A percentile compares a stretch with the other conserved stretches of the same genome.
Evolutionary conservation across 1,140 invertebrate genomes (phyloP).

Genomic region (Caenorhabditis briggsae): DNA sequence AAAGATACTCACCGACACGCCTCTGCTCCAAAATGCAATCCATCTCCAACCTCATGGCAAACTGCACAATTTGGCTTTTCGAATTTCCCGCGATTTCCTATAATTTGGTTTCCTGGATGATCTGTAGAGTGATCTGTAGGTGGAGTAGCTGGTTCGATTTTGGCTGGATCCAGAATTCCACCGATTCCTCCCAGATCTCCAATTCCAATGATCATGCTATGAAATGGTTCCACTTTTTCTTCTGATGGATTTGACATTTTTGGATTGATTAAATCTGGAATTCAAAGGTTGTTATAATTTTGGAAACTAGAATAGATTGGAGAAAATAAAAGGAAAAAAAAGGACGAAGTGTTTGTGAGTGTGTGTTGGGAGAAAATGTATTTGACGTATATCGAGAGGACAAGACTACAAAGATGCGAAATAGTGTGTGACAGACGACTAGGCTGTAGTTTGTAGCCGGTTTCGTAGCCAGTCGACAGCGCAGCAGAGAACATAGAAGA

Average conservation of each 20-base stretch:
- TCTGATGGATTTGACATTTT: not conserved
- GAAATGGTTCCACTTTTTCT: not conserved
- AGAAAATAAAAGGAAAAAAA: not conserved
- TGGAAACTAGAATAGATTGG: not conserved
- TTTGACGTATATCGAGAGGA: not conserved
- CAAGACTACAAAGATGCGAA: slow-evolving; percentile 12
- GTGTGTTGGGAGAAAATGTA: not conserved
- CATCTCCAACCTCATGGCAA: slow-evolving; percentile 47
- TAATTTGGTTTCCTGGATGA: not conserved
- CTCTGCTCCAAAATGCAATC: slow-evolving; percentile 37
- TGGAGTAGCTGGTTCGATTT: not conserved
- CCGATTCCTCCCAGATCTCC: slow-evolving; percentile 1
- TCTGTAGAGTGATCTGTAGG: not conserved
- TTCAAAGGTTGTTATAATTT: not conserved
- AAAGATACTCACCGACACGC: slow-evolving; percentile 15
- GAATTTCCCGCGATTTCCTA: not conserved
- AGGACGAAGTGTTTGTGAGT: not conserved
- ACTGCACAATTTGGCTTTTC: slow-evolving; percentile 34
- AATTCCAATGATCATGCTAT: not conserved
- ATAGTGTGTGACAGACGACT: slow-evolving; percentile 29
- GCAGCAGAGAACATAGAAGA: not conserved
- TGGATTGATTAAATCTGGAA: not conserved
- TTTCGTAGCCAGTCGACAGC: not conserved
- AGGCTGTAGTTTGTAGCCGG: slow-evolving; percentile 49
- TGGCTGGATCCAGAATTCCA: not conserved